A percentile compares a stretch with the other conserved stretches of the same genome.
Conservation (phyloP, 2,113 vertebrate genomes). For the Rhodinocichla rosea region DNA sequence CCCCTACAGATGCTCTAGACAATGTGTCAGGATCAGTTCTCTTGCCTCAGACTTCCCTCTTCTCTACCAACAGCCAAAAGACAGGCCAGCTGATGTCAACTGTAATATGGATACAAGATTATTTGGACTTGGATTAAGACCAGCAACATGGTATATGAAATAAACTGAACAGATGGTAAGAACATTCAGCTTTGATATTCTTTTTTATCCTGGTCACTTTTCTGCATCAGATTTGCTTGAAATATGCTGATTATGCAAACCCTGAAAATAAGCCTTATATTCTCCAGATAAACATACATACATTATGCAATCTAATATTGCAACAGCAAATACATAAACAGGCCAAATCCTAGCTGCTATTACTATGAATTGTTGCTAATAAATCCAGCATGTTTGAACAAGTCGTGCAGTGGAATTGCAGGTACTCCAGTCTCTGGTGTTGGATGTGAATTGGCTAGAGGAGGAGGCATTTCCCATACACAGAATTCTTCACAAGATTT, state of each 20-base stretch:
- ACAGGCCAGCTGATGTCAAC: neutral
- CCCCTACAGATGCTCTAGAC: neutral
- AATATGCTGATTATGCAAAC: neutral
- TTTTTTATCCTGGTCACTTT: neutral
- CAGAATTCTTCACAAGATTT: neutral
- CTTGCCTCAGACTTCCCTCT: neutral
- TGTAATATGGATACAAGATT: neutral
- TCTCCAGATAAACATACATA: neutral
- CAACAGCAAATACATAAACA: neutral
- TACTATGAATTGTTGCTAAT: neutral
- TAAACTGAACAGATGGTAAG: neutral
- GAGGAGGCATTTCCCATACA: neutral
- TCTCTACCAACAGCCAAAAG: neutral
- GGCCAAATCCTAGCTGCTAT: neutral
- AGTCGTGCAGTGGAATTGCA: neutral
- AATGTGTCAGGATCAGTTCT: rapidly evolving
- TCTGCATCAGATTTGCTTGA: neutral
- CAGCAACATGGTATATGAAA: neutral
- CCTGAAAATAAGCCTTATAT: neutral
- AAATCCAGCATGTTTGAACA: neutral
- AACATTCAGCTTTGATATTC: neutral
- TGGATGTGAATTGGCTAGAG: neutral
- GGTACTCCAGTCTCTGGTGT: neutral
- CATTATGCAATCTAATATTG: neutral
- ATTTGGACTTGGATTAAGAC: neutral